phyloP scores from a whole-genome alignment of 2,888 invertebrate genomes.

The Parascotia fuliginaria region DNA sequence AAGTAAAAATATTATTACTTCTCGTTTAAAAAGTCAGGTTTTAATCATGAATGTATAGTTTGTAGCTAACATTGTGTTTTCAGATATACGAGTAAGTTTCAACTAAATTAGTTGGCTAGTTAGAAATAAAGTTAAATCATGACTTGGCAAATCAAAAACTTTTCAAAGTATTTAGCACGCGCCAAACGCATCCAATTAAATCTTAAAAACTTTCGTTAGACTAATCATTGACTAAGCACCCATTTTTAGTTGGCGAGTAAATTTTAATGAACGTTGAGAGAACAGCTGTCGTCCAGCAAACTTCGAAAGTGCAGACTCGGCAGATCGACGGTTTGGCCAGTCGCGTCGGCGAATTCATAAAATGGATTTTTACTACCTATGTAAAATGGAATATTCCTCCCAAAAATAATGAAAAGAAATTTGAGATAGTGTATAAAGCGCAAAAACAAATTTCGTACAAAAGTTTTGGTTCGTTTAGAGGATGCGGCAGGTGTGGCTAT shows the following conservation, averaged over 20 bases:
- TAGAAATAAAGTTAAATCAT: too few species aligned
- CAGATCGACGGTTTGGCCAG: conserved; percentile 40
- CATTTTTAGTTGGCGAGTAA: conserved; percentile 51
- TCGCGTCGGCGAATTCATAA: conserved; percentile 50
- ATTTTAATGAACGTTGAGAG: conserved; percentile 57
- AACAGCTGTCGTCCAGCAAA: conserved; percentile 58
- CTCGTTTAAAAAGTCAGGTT: too few species aligned
- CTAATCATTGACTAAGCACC: conserved; percentile 43
- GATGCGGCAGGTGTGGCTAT: conserved; percentile 6
- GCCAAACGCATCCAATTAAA: neutral
- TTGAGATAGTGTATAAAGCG: neutral
- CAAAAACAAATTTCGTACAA: neutral
- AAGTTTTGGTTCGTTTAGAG: conserved; percentile 6
- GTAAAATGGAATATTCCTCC: conserved; percentile 38
- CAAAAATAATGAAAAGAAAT: conserved; percentile 8
- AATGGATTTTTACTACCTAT: conserved; percentile 56
- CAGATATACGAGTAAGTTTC: too few species aligned
- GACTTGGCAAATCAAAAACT: neutral
- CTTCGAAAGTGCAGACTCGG: conserved; percentile 52
- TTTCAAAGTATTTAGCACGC: neutral
- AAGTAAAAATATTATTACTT: too few species aligned
- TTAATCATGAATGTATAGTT: too few species aligned
- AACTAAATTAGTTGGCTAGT: too few species aligned
- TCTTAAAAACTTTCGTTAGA: conserved; percentile 22
- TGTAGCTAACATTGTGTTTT: too few species aligned